Conservation (phyloP, 2,797 vertebrate genomes). For the Platyrinchus mystaceus region DNA sequence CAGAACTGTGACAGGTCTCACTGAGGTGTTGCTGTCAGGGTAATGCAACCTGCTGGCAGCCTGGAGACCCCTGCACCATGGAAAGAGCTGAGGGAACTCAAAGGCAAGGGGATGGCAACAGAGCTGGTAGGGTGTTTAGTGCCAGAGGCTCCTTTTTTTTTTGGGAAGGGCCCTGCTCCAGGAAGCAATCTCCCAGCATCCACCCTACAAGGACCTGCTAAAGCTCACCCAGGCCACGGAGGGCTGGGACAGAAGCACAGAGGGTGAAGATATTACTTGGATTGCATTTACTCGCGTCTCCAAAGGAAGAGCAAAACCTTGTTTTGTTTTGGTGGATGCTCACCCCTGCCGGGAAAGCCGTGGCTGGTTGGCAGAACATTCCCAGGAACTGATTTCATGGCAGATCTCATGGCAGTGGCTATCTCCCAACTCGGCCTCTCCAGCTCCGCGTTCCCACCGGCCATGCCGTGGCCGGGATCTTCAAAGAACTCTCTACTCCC, state of each 20-base stretch:
- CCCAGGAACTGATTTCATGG: conserved; percentile 58
- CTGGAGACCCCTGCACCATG: background rate
- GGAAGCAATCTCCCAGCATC: background rate
- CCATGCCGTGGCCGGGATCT: background rate
- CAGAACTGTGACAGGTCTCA: background rate
- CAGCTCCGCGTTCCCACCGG: background rate
- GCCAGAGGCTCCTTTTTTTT: background rate
- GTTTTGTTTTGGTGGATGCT: conserved; percentile 34
- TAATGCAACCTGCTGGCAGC: background rate
- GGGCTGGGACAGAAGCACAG: background rate
- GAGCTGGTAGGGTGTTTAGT: background rate
- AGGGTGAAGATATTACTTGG: background rate
- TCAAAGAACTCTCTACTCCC: conserved; percentile 57
- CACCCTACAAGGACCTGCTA: background rate
- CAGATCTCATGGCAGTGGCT: conserved; percentile 46
- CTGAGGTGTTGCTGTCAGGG: background rate
- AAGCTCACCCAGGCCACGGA: background rate
- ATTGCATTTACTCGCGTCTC: background rate
- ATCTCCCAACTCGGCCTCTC: conserved; percentile 29
- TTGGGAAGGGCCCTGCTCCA: background rate
- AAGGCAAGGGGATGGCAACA: background rate
- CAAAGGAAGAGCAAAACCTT: background rate
- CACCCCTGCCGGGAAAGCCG: background rate
- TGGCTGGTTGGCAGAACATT: conserved; percentile 48
- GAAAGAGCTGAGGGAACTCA: background rate